Percentiles rank a stretch among this genome's conserved stretches.
phyloP scores from a whole-genome alignment of 2,797 vertebrate species.

The Lindbergichthys nudifrons region DNA sequence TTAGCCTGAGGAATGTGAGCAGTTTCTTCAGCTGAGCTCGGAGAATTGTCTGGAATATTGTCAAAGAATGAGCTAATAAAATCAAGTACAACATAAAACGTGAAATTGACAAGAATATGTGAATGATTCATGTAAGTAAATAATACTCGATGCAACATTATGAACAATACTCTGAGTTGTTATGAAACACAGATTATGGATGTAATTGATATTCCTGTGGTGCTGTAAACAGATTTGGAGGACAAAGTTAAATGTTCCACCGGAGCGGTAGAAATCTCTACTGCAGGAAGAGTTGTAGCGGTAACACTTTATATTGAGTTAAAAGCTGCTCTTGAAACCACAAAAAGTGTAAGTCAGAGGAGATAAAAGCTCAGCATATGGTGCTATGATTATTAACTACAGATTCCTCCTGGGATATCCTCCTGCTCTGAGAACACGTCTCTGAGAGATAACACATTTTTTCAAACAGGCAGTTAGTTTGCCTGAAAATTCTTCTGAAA shows the following conservation, averaged over 20 bases:
- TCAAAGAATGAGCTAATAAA: background rate
- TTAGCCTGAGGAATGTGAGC: conserved; percentile 64
- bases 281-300: conserved; percentile 39
- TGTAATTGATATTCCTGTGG: conserved; percentile 58
- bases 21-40: conserved; percentile 29
- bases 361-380: conserved; percentile 43
- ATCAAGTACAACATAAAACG: no score
- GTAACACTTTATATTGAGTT: conserved; percentile 50
- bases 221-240: conserved; percentile 48
- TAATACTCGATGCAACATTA: background rate
- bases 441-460: conserved; percentile 16
- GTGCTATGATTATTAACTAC: conserved; percentile 39
- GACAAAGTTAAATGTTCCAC: conserved; percentile 59
- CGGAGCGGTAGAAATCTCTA: conserved; percentile 44
- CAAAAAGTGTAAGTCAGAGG: conserved; percentile 36
- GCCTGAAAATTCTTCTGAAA: conserved; percentile 2
- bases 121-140: conserved; percentile 8
- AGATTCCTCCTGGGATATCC: conserved; percentile 32
- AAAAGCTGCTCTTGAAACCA: conserved; percentile 40
- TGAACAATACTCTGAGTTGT: conserved; percentile 22
- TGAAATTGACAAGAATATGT: background rate
- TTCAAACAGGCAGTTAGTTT: conserved; percentile 5
- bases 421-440: conserved; percentile 29
- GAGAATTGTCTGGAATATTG: conserved; percentile 31
- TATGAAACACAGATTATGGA: background rate